Conservation (phyloP, 1,140 invertebrate genomes). For the Dendrolimus kikuchii region DNA sequence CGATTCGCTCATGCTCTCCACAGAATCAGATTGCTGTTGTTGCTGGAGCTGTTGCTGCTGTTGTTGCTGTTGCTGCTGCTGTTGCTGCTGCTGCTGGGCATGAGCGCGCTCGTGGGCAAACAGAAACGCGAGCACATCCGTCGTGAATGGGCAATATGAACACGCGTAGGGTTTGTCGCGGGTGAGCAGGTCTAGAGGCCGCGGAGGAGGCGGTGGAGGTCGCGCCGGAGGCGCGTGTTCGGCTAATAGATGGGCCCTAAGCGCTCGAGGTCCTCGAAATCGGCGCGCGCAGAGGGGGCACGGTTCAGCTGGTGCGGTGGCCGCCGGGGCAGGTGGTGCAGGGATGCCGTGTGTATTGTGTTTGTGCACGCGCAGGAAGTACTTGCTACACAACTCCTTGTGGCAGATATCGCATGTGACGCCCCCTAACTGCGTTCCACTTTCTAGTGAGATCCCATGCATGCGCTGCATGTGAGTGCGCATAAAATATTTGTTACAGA, state of each 20-base stretch:
- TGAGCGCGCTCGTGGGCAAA: constrained; percentile 93
- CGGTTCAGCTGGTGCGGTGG: constrained; percentile 70
- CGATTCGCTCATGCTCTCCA: constrained; percentile 17
- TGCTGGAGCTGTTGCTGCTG: constrained; percentile 42
- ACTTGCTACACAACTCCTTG: constrained; percentile 98
- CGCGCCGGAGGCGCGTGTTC: constrained; percentile 79
- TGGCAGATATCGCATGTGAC: constrained; percentile 97
- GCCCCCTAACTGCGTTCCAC: constrained; percentile 90
- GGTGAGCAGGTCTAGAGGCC: constrained; percentile 60
- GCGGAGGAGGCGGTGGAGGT: constrained; percentile 75
- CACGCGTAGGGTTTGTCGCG: constrained; percentile 86
- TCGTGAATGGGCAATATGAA: constrained; percentile 91
- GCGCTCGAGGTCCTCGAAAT: constrained; percentile 91
- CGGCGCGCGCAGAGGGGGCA: constrained; percentile 91
- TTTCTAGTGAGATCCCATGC: constrained; percentile 97
- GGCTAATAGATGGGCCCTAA: constrained; percentile 89
- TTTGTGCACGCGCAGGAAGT: constrained; percentile 97
- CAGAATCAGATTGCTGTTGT: constrained; percentile 18
- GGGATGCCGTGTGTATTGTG: constrained; percentile 97
- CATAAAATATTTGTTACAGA: constrained; percentile 99
- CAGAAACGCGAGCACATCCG: constrained; percentile 88
- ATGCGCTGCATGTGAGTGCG: constrained; percentile 99
- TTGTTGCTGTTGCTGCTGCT: constrained; percentile 21
- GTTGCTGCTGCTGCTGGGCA: constrained; percentile 53
- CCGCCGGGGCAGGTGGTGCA: constrained; percentile 71